Evolutionary conservation across 2,888 invertebrate genomes (phyloP).

Genomic region (Nasonia oneida): DNA sequence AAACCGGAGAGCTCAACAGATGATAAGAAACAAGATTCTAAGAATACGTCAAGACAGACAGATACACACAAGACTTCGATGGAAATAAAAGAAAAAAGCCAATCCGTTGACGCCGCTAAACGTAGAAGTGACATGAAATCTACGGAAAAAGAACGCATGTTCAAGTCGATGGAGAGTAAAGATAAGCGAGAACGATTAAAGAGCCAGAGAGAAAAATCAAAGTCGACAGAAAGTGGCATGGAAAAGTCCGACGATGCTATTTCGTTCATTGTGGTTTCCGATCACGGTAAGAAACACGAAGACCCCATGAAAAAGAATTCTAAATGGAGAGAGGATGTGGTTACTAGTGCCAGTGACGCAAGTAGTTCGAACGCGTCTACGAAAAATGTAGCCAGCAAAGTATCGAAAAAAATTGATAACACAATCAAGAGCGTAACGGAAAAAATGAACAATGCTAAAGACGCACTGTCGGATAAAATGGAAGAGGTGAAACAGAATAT

Average conservation of each 20-base stretch:
- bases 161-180: slow-evolving; percentile 37
- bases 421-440: not conserved
- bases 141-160: not conserved
- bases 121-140: slow-evolving; percentile 30
- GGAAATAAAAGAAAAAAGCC: not conserved
- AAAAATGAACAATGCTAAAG: slow-evolving; percentile 13
- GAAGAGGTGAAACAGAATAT: not conserved
- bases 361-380: not conserved
- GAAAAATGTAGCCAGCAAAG: not conserved
- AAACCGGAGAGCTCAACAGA: slow-evolving; percentile 17
- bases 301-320: slow-evolving; percentile 27
- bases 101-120: slow-evolving; percentile 57
- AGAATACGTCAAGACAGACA: slow-evolving; percentile 41
- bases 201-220: slow-evolving; percentile 27
- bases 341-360: not conserved
- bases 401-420: not conserved
- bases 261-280: slow-evolving; percentile 45
- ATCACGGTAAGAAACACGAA: slow-evolving; percentile 20
- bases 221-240: slow-evolving; percentile 45
- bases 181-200: slow-evolving; percentile 59
- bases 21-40: slow-evolving; percentile 14
- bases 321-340: slow-evolving; percentile 31
- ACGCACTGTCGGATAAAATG: slow-evolving; percentile 16
- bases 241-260: slow-evolving; percentile 59
- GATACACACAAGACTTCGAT: not conserved